phyloP scores from a whole-genome alignment of 2,113 vertebrate genomes.

The Panthera uncia region DNA sequence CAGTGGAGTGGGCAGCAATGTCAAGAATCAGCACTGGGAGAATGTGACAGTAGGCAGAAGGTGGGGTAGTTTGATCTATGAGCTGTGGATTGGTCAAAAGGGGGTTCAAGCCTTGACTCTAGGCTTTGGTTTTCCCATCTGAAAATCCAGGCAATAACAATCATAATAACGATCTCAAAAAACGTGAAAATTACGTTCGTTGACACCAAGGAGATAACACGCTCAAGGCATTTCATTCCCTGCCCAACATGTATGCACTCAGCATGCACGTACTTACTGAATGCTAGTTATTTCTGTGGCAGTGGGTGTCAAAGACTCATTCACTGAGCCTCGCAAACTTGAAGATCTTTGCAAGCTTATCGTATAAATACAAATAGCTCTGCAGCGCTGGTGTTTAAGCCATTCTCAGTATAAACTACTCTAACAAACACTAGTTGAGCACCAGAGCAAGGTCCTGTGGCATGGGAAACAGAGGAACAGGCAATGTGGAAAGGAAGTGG shows the following conservation, averaged over 20 bases:
- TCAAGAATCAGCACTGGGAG: neutral
- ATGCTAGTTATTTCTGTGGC: neutral
- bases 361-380: neutral
- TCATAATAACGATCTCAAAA: neutral
- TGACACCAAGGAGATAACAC: neutral
- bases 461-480: accelerated
- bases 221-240: neutral
- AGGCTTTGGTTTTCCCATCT: neutral
- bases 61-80: neutral
- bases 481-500: neutral
- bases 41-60: too few species aligned
- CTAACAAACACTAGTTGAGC: neutral
- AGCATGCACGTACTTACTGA: too few species aligned
- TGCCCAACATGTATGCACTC: neutral
- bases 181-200: neutral
- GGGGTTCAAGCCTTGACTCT: neutral
- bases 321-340: neutral
- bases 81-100: neutral
- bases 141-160: neutral
- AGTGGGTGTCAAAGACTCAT: neutral
- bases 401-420: neutral
- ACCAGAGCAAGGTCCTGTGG: accelerated
- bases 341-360: neutral
- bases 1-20: too few species aligned
- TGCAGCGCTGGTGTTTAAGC: neutral